A percentile compares a stretch with the other conserved stretches of the same genome.
Evolutionary conservation across 2,113 vertebrate species (phyloP).

Genomic region (Brachionichthys hirsutus): DNA sequence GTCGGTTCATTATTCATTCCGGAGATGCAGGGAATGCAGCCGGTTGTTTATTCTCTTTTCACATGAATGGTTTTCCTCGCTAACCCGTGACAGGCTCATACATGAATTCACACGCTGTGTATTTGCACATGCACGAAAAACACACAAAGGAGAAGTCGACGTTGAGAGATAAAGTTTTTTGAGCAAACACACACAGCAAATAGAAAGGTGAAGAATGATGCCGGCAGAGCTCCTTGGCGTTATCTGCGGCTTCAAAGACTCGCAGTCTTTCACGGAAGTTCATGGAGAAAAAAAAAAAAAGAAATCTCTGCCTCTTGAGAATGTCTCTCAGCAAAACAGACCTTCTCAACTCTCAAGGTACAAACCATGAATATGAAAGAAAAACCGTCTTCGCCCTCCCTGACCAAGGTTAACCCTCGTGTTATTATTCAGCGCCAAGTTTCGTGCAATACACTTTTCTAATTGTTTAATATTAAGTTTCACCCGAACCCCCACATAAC

Average conservation of each 20-base stretch:
- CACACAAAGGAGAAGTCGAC: not conserved
- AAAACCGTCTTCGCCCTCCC: not conserved
- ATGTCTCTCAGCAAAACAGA: conserved; percentile 10
- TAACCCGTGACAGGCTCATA: conserved; percentile 26
- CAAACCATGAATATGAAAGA: conserved; percentile 8
- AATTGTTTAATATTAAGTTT: too few species aligned
- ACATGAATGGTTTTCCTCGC: conserved; percentile 10
- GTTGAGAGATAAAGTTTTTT: conserved; percentile 22
- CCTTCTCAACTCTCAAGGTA: conserved; percentile 4
- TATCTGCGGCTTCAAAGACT: conserved; percentile 53
- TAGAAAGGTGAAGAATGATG: conserved; percentile 4
- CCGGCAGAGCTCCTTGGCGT: conserved; percentile 23
- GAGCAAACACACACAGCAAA: conserved; percentile 24
- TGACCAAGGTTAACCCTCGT: not conserved
- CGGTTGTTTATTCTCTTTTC: conserved; percentile 20
- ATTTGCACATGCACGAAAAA: not conserved
- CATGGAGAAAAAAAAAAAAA: conserved; percentile 2
- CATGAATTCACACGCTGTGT: not conserved
- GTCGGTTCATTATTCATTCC: conserved; percentile 22
- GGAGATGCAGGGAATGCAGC: not conserved
- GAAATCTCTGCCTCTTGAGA: conserved; percentile 4
- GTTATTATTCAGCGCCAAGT: too few species aligned
- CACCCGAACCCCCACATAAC: too few species aligned
- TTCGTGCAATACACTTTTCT: too few species aligned
- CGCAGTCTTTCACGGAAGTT: conserved; percentile 17